Base-by-base conservation (phyloP, 1,140 invertebrate genomes). In the Apis florea region DNA sequence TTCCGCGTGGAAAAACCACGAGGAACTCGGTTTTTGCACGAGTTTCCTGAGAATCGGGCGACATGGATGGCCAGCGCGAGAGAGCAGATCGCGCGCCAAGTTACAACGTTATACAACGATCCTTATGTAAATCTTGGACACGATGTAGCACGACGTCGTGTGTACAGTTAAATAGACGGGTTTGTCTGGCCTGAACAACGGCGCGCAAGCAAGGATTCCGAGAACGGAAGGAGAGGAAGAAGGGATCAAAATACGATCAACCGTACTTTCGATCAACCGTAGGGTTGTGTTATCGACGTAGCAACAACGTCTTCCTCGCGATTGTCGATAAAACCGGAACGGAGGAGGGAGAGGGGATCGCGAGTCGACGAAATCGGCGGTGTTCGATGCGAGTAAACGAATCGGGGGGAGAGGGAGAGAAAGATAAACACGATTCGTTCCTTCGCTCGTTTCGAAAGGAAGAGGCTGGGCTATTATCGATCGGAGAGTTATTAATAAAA, bases 31-130 rank as follows among this genome's bases (percentile, higher is more conserved):
- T 71, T n/a, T n/a, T n/a, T 84, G 51, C 61, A 56, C 71, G 70
- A 84, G 58, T 64, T 40, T 87, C 72, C 74, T 56, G 53, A 13
- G 64, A 73, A 76, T 49, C 58, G 15, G 70, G 76, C 79, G 79
- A 87, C 79, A 83, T 87, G 75, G 58, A 84, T 79, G 82, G n/a
- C n/a, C n/a, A n/a, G n/a, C 79, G 64, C 31, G 72, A 21, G 15
- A 76, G 75, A 84, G 11, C 66, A 47, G 59, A 54, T 53, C 21
- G 59, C 49, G 59, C 49, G 59, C 26, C 40, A 82, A 82, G 84
- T 69, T 82, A 67, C 64, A n/a, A 78, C 26, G 73, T 86, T 84
- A 71, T 68, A 71, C 74, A 68, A 69, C 54, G 40, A 68, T 47
- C 15, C 26, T 54, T 72, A 54, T 54, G 69, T 26, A 72, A 79